Evolutionary conservation across 2,113 vertebrate genomes (phyloP), one percentile per base, ranked within the genome.

Genomic region (Opisthocomus hoazin): DNA sequence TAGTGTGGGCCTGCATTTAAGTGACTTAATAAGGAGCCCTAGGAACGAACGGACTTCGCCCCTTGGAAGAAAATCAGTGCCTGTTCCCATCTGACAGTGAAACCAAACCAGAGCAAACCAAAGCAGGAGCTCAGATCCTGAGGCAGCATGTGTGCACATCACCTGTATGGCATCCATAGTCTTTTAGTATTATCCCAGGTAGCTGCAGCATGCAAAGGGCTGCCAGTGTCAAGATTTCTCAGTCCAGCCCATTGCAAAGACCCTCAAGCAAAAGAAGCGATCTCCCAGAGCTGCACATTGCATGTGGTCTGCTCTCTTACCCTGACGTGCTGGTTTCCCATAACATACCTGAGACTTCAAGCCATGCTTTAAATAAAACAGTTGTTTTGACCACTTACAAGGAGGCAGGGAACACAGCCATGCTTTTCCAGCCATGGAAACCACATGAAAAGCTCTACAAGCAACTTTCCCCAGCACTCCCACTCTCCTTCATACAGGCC

Each of bases 401-500:
- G 75, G 70, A 88, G 30, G 65, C 77, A 87, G 61, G 36, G 63
- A 94, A 80, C 57, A 22, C 77, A 93, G 87, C 36, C 93, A 89
- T 12, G 9, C 93, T 97, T 96, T 95, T 85, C 95, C 82, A 90
- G 85, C 90, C 29, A 27, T 26, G 53, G 90, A 96, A 97, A 96
- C 96, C 96, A 96, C 96, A 94, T 90, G 69, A 96, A 96, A 97
- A 94, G 84, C 66, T 78, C 74, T 69, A 29, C 48, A 73, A 69
- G 61, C 81, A 83, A 68, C 69, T 73, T 84, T 93, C 48, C 53
- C 9, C 73, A 82, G 77, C 37, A 45, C 76, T 90, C 94, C 48
- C 50, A 45, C 16, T 70, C 71, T 76, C 41, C 57, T 89, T 87
- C 71, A 63, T 32, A 48, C 37, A 70, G 51, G 84, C 84, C 87